Conservation (phyloP, 2,888 invertebrate genomes). For the Baronia brevicornis region DNA sequence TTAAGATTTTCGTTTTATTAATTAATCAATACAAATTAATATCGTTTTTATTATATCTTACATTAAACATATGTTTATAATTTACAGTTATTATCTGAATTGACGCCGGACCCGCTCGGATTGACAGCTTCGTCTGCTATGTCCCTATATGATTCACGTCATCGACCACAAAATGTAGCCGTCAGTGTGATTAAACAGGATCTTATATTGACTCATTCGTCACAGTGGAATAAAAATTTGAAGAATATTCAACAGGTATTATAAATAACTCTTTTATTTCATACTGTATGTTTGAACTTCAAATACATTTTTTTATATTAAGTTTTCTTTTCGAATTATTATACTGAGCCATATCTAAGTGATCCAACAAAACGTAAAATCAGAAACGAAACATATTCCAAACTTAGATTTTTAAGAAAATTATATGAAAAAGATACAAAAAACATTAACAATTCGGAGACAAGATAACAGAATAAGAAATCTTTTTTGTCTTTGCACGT, state of each 20-base stretch:
- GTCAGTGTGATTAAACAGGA: constrained; percentile 77
- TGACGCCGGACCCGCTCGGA: constrained; percentile 80
- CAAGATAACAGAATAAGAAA: too few relatives aligned
- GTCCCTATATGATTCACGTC: constrained; percentile 86
- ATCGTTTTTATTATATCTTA: constrained; percentile 20
- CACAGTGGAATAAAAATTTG: constrained; percentile 72
- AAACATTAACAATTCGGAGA: too few relatives aligned
- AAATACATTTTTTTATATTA: too few relatives aligned
- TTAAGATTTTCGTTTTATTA: constrained; percentile 24
- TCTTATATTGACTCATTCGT: constrained; percentile 79
- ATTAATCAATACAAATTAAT: constrained; percentile 12
- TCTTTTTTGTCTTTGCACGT: too few relatives aligned
- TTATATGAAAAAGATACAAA: too few relatives aligned
- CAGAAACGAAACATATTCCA: too few relatives aligned
- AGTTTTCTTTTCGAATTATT: too few relatives aligned
- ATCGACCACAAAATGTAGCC: constrained; percentile 77
- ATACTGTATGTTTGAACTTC: too few relatives aligned
- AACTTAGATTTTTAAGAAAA: too few relatives aligned
- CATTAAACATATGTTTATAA: constrained; percentile 33
- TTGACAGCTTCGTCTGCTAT: constrained; percentile 80
- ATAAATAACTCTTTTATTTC: too few relatives aligned
- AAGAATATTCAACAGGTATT: constrained; percentile 61
- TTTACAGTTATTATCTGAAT: constrained; percentile 79
- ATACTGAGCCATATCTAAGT: too few relatives aligned
- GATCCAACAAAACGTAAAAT: too few relatives aligned